Evolutionary conservation across 2,113 vertebrate species (phyloP).

Genomic region (Hepsetus odoe): DNA sequence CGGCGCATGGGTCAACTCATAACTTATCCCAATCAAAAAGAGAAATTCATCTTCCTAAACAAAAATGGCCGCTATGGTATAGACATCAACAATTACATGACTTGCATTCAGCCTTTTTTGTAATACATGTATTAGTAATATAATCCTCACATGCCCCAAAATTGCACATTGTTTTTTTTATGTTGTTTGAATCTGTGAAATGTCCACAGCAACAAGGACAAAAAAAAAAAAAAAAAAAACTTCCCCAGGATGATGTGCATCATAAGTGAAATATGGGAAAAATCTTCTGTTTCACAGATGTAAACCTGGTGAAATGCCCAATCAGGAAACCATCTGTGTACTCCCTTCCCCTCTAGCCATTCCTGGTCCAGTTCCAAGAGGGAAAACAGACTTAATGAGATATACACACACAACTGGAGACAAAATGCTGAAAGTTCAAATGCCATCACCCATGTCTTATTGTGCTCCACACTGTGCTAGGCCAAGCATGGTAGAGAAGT

Average conservation of each 20-base stretch:
- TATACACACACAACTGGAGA: slow-evolving; percentile 21
- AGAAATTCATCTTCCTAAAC: slow-evolving; percentile 63
- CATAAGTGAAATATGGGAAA: slow-evolving; percentile 18
- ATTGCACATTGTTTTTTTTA: slow-evolving; percentile 46
- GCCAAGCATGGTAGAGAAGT: slow-evolving; percentile 22
- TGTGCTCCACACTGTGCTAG: slow-evolving; percentile 4
- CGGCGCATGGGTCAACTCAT: slow-evolving; percentile 16
- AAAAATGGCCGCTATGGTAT: slow-evolving; percentile 72
- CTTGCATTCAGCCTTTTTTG: slow-evolving; percentile 69
- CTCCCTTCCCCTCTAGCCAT: slow-evolving; percentile 24
- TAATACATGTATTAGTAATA: slow-evolving; percentile 68
- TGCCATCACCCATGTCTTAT: neutral
- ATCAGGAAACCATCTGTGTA: slow-evolving; percentile 30
- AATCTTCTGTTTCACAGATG: neutral
- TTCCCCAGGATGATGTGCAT: slow-evolving; percentile 13
- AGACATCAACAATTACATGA: slow-evolving; percentile 70
- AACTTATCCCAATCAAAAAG: slow-evolving; percentile 57
- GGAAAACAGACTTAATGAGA: slow-evolving; percentile 1
- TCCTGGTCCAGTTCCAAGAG: slow-evolving; percentile 14
- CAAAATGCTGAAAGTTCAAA: slow-evolving; percentile 32
- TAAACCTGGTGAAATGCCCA: slow-evolving; percentile 11
- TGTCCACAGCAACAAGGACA: slow-evolving; percentile 23
- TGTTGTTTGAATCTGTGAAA: slow-evolving; percentile 33
- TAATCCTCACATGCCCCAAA: slow-evolving; percentile 72
- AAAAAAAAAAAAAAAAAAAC: neutral